Evolutionary conservation across 1,140 invertebrate species (phyloP), one percentile per base, ranked within the genome.

Genomic region (Sipha flava): DNA sequence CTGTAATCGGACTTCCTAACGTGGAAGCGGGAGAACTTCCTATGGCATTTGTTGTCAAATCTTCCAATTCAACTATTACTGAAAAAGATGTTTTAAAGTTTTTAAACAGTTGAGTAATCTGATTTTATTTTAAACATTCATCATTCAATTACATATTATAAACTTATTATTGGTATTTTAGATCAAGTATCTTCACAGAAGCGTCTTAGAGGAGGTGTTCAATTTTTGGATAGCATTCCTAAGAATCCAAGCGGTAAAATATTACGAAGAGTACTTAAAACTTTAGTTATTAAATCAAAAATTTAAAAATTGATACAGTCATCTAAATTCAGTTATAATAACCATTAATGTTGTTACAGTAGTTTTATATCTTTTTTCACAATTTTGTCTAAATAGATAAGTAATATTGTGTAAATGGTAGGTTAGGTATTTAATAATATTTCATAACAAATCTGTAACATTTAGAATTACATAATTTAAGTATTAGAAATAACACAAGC

Each of bases 181-280:
- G 88, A 83, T 31, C 90, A 90, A 83, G 89, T 93, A 1, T 88
- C 90, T 0, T 85, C 88, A 9, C 92, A 90, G 81, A 94, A 94
- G 83, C 87, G 89, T 70, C 85, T 94, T 82, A 59, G 80, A 40
- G 92, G 90, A 49, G 89, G 90, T 21, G 87, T 94, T 6, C 86
- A 89, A 81, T 91, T 94, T 81, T 84, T 92, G 0, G 85, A 90
- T 6, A 85, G 86, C 77, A 92, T 95, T 83, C 92, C 93, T 3
- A 94, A 92, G 85, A 92, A 88, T 83, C 84, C 89, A 0, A 88
- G 90, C 1, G 93, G 93, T 47, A 94, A 94, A 87, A 93, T 93
- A 82, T 85, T 94, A 72, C 88, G 92, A 81, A 87, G 87, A 82
- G 85, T 87, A 31, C 85, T 93, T 80, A 88, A 88, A 81, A 85